phyloP scores from a whole-genome alignment of 1,140 invertebrate species.

The Eciton burchellii region DNA sequence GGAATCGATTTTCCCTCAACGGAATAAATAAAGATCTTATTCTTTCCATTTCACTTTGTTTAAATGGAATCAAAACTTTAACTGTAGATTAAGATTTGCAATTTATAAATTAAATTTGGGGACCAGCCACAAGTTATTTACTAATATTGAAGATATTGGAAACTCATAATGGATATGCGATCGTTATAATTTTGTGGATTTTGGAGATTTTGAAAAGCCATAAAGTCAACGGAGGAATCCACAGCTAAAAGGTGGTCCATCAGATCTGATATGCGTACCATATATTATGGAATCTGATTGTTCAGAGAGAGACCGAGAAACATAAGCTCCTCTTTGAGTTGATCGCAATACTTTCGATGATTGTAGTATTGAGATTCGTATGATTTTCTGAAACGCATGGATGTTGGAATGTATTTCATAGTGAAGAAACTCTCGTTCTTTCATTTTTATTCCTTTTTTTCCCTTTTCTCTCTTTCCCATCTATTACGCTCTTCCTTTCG shows the following conservation, averaged over 20 bases:
- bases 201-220: background rate
- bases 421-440: constrained; percentile 14
- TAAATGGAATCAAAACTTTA: background rate
- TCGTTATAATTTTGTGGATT: too few relatives aligned
- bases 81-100: background rate
- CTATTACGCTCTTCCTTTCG: too few relatives aligned
- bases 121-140: constrained; percentile 19
- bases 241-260: background rate
- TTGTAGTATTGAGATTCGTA: constrained; percentile 37
- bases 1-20: constrained; percentile 3
- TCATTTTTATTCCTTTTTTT: background rate
- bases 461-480: too few relatives aligned
- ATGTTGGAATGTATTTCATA: constrained; percentile 29
- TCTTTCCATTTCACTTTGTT: constrained; percentile 35
- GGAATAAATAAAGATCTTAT: constrained; percentile 27
- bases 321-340: constrained; percentile 22
- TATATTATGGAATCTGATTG: background rate
- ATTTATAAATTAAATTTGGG: too few relatives aligned
- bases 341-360: constrained; percentile 16
- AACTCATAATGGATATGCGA: background rate
- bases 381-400: constrained; percentile 19
- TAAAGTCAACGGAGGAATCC: background rate
- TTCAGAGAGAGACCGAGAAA: background rate
- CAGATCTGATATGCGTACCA: background rate
- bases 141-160: constrained; percentile 12